Evolutionary conservation across 2,797 vertebrate species (phyloP).

Genomic region (Alosa sapidissima): DNA sequence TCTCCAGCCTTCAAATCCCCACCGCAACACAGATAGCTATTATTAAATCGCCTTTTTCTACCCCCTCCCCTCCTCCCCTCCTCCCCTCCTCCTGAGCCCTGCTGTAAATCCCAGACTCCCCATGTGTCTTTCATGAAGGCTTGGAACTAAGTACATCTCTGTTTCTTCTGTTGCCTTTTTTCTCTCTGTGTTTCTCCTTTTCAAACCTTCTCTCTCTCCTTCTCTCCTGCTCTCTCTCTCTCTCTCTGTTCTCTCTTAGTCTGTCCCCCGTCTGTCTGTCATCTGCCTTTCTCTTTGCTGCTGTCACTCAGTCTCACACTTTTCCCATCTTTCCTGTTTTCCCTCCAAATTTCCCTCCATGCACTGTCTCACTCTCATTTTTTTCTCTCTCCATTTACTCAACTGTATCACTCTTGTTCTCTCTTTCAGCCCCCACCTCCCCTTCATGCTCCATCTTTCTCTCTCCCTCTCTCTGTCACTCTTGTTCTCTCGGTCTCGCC

Average conservation of each 20-base stretch:
- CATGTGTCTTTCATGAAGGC: constrained; percentile 25
- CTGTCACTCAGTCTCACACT: not conserved
- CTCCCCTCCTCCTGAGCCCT: constrained; percentile 13
- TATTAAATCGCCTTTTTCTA: constrained; percentile 39
- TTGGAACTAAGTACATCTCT: not conserved
- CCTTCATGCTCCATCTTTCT: not conserved
- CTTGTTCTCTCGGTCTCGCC: not conserved
- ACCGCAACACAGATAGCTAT: constrained; percentile 51
- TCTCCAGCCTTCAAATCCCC: constrained; percentile 29
- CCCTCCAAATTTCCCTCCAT: not conserved
- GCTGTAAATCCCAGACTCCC: constrained; percentile 27
- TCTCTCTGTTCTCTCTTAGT: not conserved
- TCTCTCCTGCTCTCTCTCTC: not conserved
- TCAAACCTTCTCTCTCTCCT: not conserved
- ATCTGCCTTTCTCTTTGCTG: not conserved
- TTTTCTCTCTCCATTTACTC: no score
- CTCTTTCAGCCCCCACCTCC: not conserved
- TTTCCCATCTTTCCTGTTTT: not conserved
- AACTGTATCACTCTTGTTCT: not conserved
- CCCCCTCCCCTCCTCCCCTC: not conserved
- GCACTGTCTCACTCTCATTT: no score
- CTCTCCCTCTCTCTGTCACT: not conserved
- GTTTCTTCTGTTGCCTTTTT: not conserved
- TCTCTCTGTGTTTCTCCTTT: not conserved
- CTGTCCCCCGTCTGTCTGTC: not conserved